Base-by-base conservation (phyloP, 53 echinoderm and acorn worm genomes). In the Crossaster papposus region DNA sequence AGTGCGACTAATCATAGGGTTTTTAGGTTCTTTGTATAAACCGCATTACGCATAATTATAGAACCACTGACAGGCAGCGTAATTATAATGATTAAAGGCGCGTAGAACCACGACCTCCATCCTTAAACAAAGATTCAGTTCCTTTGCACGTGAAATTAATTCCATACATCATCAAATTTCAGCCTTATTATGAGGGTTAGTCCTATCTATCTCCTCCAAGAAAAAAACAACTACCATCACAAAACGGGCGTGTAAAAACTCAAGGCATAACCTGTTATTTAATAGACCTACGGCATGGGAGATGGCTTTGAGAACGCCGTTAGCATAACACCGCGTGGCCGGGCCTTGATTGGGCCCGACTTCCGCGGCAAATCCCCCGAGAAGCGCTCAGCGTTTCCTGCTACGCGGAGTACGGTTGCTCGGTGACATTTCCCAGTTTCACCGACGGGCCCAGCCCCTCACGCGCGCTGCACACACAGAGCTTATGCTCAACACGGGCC, bases 401-500 rank as follows among this genome's bases (percentile, higher is more conserved):
- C 28, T 20, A 20, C 68, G 68, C 24, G 28, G 68, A 18, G 68
- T 68, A 20, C 68, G 28, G 68, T 68, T 68, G 17, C 68, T 7
- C 68, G 68, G 68, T 68, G 68, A 68, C 68, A 68, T 68, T 68
- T 68, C 68, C 68, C 68, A 68, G 68, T 23, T 62, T 17, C 68
- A 26, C 68, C 68, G n/a, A 26, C 68, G 20, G 68, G 64, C 64
- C n/a, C n/a, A n/a, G n/a, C n/a, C n/a, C 62, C 62, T 14, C 12
- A 11, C 17, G 3, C 62, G 62, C 18, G 17, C 62, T 62, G 18
- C 62, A 62, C 23, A 11, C 23, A 15, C 7, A 23, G 23, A 62
- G 62, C 58, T 58, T 58, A 17, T 17, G 58, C 58, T 0, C 58
- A 58, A 17, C 58, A 20, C 58, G 68, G 68, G 68, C 24, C 24